Base-by-base conservation (phyloP, 2,888 invertebrate species). In the Aphodius granarius region DNA sequence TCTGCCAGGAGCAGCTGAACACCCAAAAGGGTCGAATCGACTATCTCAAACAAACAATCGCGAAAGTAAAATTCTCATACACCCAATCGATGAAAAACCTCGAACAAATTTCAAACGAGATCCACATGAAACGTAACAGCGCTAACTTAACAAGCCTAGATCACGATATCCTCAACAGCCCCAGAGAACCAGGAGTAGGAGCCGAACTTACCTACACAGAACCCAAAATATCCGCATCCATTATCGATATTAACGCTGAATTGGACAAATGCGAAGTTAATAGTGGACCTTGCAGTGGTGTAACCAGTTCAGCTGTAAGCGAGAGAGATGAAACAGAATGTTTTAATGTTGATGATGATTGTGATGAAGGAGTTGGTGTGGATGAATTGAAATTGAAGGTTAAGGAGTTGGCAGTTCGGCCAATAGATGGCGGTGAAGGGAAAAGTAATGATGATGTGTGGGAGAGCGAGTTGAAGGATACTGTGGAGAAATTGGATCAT, bases 31-130 rank as follows among this genome's bases (percentile, higher is more conserved):
- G 91, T 80, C 92, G 95, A 83, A 95, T 97, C 17, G 94, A 94
- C 82, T 91, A 92, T 80, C 88, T 98, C 15, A 95, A 97, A 83
- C 90, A 91, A 75, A 93, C 94, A 73, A 94, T 98, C 71, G 89
- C 91, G 16, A 91, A 91, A 83, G 93, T 95, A 0, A 98, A 98
- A 86, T 89, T 88, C 78, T 91, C 93, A 70, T 97, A 98, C 87
- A 91, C 96, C 0, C 92, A 92, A 78, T 94, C 97, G 0, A 89
- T 98, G 66, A 93, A 93, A 80, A 93, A 94, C 79, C 89, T 98
- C 22, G 97, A 97, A 86, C 92, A 93, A 81, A 97, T 98, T 78
- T 97, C 97, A 6, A 96, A 97, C 87, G 96, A 97, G 84, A 97
- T 97, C 80, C 96, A 97, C 85, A 87, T 89, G 84, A 91, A 91